Conservation (phyloP, 2,888 invertebrate species). For the Carabus problematicus region DNA sequence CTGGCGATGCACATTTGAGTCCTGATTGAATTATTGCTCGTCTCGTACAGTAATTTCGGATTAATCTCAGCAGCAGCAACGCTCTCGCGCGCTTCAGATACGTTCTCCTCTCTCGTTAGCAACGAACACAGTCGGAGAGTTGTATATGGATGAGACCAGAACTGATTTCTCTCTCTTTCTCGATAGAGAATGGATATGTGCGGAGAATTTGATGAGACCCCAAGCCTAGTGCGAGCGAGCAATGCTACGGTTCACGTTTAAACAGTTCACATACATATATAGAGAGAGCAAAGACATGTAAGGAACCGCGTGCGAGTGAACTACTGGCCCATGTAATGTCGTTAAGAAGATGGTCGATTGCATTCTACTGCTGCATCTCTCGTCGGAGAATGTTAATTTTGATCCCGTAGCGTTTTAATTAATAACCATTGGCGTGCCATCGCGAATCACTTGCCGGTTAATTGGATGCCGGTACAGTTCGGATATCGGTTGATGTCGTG, state of each 20-base stretch:
- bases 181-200: too few species aligned
- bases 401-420: constrained; percentile 54
- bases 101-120: too few species aligned
- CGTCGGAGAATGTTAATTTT: constrained; percentile 51
- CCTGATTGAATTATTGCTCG: constrained; percentile 49
- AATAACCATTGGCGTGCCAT: constrained; percentile 58
- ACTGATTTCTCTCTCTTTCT: too few species aligned
- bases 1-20: constrained; percentile 48
- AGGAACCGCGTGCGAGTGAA: background rate
- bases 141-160: background rate
- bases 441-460: constrained; percentile 55
- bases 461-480: constrained; percentile 52
- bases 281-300: background rate
- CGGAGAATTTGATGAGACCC: too few species aligned
- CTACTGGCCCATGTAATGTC: constrained; percentile 17
- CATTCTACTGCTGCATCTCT: background rate
- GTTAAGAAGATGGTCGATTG: constrained; percentile 23
- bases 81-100: background rate
- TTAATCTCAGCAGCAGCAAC: constrained; percentile 29
- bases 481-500: background rate
- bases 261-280: constrained; percentile 1
- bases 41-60: constrained; percentile 35
- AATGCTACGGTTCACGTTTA: too few species aligned
- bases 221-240: too few species aligned
- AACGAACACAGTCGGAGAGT: background rate